Conservation (phyloP, 2,888 invertebrate species). For the Polymixis flavicincta region DNA sequence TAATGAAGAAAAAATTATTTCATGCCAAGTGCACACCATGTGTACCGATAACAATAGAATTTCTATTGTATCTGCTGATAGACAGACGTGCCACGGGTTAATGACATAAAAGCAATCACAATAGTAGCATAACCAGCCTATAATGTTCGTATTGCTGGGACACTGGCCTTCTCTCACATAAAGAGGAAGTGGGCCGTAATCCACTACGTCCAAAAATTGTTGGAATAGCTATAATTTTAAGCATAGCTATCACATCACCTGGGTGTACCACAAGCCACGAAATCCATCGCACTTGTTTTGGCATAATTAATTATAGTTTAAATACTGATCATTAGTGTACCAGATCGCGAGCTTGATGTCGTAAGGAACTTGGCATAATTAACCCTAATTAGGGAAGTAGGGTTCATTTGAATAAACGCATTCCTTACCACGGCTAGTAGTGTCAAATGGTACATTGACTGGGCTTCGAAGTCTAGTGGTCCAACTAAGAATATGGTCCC, state of each 20-base stretch:
- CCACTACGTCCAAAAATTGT: too few relatives aligned
- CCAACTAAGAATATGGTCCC: slow-evolving; percentile 95
- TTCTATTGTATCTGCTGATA: too few relatives aligned
- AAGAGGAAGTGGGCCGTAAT: too few relatives aligned
- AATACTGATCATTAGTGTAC: slow-evolving; percentile 64
- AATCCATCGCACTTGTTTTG: slow-evolving; percentile 59
- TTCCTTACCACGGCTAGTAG: slow-evolving; percentile 95
- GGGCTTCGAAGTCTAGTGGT: slow-evolving; percentile 96
- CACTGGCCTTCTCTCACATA: too few relatives aligned
- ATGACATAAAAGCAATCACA: neutral
- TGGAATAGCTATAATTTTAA: too few relatives aligned
- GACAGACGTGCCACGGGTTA: too few relatives aligned
- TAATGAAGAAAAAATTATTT: too few relatives aligned
- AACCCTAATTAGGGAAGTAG: slow-evolving; percentile 65
- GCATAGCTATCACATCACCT: slow-evolving; percentile 3
- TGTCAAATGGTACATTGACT: slow-evolving; percentile 96
- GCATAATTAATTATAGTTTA: slow-evolving; percentile 65
- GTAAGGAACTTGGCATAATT: slow-evolving; percentile 63
- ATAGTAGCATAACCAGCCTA: too few relatives aligned
- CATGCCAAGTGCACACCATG: too few relatives aligned
- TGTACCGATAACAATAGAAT: too few relatives aligned
- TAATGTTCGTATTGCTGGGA: too few relatives aligned
- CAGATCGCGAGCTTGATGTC: slow-evolving; percentile 63
- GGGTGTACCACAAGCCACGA: slow-evolving; percentile 41
- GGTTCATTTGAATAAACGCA: slow-evolving; percentile 60